Conservation (phyloP, 2,888 invertebrate genomes). For the Acrocera orbiculus region DNA sequence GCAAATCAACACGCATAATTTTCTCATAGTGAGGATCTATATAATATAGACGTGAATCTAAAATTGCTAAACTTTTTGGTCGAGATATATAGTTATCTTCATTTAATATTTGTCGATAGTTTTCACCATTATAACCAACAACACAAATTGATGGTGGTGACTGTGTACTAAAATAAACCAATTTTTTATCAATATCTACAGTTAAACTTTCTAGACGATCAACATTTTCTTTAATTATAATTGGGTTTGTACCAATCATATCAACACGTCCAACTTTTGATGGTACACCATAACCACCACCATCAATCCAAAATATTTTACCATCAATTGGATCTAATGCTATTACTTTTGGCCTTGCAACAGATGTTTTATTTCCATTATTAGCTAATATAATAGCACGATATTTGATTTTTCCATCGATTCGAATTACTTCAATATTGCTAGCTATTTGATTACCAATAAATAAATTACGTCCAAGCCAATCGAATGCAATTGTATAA, state of each 20-base stretch:
- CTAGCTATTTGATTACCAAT: constrained; percentile 79
- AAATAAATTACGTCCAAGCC: constrained; percentile 89
- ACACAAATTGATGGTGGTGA: constrained; percentile 53
- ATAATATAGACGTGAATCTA: constrained; percentile 68
- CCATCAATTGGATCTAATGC: constrained; percentile 88
- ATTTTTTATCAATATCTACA: constrained; percentile 63
- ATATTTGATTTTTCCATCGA: constrained; percentile 70
- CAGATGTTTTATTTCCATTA: constrained; percentile 68
- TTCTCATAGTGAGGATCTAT: constrained; percentile 81
- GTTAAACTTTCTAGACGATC: constrained; percentile 69
- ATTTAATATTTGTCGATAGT: constrained; percentile 46
- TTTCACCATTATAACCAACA: constrained; percentile 55
- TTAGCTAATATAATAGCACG: constrained; percentile 76
- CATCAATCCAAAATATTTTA: constrained; percentile 90
- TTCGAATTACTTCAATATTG: constrained; percentile 74
- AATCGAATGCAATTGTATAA: constrained; percentile 84
- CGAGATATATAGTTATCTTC: constrained; percentile 52
- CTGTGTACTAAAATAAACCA: constrained; percentile 75
- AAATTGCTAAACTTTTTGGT: constrained; percentile 66
- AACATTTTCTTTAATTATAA: constrained; percentile 51
- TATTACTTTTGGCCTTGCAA: constrained; percentile 73
- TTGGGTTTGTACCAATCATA: constrained; percentile 78
- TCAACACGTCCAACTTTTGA: constrained; percentile 78
- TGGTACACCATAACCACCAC: constrained; percentile 78
- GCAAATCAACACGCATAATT: constrained; percentile 66